Percentiles rank a stretch among this genome's conserved stretches.
These are phyloP conservation scores for Cyrtorhinus lividipennis DNA, from an alignment of 1,140 invertebrate genomes.

Conservation along the genomic window DNA sequence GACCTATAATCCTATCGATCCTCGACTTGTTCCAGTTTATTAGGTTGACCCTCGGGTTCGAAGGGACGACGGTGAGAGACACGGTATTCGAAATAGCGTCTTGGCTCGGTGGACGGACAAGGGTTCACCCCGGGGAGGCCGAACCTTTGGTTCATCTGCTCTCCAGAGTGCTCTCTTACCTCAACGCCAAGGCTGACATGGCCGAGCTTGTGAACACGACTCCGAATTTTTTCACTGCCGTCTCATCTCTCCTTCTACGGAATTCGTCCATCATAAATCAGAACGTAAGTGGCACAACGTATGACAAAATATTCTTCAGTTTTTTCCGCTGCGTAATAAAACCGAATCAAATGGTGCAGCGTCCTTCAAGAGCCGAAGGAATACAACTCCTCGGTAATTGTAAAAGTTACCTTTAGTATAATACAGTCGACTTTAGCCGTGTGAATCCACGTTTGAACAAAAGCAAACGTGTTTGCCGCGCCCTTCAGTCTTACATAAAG, in stretches of 20 bases:
- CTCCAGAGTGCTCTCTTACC: slow-evolving; percentile 35
- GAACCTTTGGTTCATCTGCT: slow-evolving; percentile 36
- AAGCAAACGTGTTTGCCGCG: no score
- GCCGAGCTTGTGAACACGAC: slow-evolving; percentile 30
- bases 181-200: slow-evolving; percentile 29
- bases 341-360: neutral
- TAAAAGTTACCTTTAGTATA: no score
- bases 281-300: slow-evolving; percentile 32
- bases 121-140: slow-evolving; percentile 37
- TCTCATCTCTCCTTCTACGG: slow-evolving; percentile 34
- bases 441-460: no score
- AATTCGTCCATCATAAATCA: slow-evolving; percentile 35
- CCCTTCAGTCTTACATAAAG: no score
- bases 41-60: slow-evolving; percentile 46
- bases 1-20: no score
- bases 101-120: slow-evolving; percentile 31
- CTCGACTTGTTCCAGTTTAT: slow-evolving; percentile 34
- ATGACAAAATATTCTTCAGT: no score
- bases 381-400: no score
- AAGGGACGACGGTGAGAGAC: slow-evolving; percentile 38
- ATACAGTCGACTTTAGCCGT: no score
- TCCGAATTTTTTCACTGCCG: slow-evolving; percentile 33
- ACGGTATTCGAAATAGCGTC: slow-evolving; percentile 32
- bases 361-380: neutral
- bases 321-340: neutral